phyloP scores from a whole-genome alignment of 2,888 invertebrate genomes.

The Metellina segmentata region DNA sequence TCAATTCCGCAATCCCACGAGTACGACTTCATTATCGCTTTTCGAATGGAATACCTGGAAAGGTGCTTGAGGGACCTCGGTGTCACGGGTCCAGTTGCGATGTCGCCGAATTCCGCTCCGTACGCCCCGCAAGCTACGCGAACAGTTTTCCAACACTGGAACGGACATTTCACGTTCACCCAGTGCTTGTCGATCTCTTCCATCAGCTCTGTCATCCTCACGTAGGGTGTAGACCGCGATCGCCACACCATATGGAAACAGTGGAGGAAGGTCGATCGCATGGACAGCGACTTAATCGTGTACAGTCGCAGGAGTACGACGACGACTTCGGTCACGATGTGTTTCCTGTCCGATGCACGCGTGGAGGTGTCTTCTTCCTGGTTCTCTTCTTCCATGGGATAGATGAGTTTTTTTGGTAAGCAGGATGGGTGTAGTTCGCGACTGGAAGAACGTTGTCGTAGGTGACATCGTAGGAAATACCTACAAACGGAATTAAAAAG shows the following conservation, averaged over 20 bases:
- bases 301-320: conserved; percentile 9
- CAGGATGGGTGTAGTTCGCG: background rate
- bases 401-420: no score
- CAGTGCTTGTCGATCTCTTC: background rate
- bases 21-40: background rate
- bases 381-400: background rate
- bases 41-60: conserved; percentile 22
- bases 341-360: background rate
- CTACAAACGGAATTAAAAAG: background rate
- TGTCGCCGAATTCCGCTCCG: background rate
- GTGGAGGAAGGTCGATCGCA: background rate
- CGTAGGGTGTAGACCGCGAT: conserved; percentile 43
- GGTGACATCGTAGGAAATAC: background rate
- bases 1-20: conserved; percentile 29
- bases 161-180: conserved; percentile 11
- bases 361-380: background rate
- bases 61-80: conserved; percentile 43
- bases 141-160: conserved; percentile 15
- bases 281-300: background rate
- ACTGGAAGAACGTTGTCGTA: background rate
- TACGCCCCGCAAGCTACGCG: background rate
- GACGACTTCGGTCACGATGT: conserved; percentile 32
- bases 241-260: conserved; percentile 26
- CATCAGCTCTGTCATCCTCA: background rate
- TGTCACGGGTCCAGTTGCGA: conserved; percentile 9